Base-by-base conservation (phyloP, 1,140 invertebrate species). In the Zelostemma sp. region DNA sequence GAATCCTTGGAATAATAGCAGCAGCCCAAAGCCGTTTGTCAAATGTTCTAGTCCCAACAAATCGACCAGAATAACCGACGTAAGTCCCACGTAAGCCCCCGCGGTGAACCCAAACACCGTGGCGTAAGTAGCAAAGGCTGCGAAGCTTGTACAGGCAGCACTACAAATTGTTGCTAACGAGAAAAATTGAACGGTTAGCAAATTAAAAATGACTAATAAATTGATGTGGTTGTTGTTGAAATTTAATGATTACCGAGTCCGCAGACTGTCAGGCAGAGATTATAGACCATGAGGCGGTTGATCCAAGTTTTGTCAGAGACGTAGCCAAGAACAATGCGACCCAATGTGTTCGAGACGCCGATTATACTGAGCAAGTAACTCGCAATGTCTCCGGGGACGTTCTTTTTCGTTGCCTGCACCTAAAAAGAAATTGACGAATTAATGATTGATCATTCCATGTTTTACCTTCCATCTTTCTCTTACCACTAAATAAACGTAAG, bases 1-100 rank as follows among this genome's bases (percentile, higher is more conserved):
- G 35, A 97, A 89, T 15, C 96, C 96, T 88, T 97, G 95, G 85
- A 97, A 97, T 6, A 97, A 88, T 55, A 96, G 85, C 4, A 97
- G 85, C 5, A 97, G 85, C n/a, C 96, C 96, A 82, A 97, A 97
- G 0, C 95, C 94, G 81, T 97, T 97, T 0, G 96, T 97, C 25
- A 98, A 85, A 73, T 90, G 92, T 40, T 97, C 94, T 46, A 97
- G 82, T 5, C 95, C 94, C 48, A 97, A 81, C 21, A 97, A 86
- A 81, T 97, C 94, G 1, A 96, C 94, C 45, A 96, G 83, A 49
- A 96, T 93, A 1, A 96, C 95, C 5, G 94, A 96, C 2, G 96
- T 98, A 11, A 98, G 87, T 3, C 95, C 95, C 2, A 97, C 95
- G 79, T 97, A 97, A 17, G 95, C 95, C 51, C 95, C 96, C 66